Evolutionary conservation across 2,888 invertebrate genomes (phyloP), one percentile per base, ranked within the genome.

Genomic region (Lysandra bellargus): DNA sequence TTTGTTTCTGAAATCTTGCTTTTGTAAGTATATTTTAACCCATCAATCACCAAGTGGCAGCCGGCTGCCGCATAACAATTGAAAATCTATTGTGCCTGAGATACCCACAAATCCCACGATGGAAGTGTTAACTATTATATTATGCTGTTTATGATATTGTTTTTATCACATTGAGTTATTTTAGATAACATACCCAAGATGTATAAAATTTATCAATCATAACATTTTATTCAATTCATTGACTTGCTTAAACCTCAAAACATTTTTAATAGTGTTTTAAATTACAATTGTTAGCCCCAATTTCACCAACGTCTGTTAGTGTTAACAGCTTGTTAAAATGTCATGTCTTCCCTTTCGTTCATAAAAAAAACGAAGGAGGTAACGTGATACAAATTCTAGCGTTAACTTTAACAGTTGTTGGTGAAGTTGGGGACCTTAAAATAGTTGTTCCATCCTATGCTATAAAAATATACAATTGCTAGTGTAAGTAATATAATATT

Each of bases 381-480:
- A 37, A 37, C 33, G 3, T 37, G 33, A 37, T 37, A 37, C 3
- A 23, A 23, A 23, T 37, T 37, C 33, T 37, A 37, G 33, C 33
- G 33, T 37, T 37, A 37, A 37, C 37, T 37, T 37, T 37, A 37
- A 37, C 37, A 4, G 37, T 37, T 4, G 37, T 37, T 37, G 37
- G 37, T 37, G 37, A 2, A 37, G 4, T 37, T 37, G 37, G 37
- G 37, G 4, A 14, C 14, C 69, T 33, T 33, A 37, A 69, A 33
- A 33, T 69, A 12, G 3, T 69, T 5, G 5, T 17, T 33, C 33
- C 14, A 69, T 69, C 5, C 30, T 75, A 53, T 53, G 75, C 49
- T 33, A 33, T 53, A 57, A 75, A 75, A 44, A 75, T 75, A n/a
- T 53, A 49, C 75, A 75, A 53, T 76, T 76, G 76, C 17, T 57